Base-by-base conservation (phyloP, 1,140 invertebrate genomes). In the Tetraneura akinire region DNA sequence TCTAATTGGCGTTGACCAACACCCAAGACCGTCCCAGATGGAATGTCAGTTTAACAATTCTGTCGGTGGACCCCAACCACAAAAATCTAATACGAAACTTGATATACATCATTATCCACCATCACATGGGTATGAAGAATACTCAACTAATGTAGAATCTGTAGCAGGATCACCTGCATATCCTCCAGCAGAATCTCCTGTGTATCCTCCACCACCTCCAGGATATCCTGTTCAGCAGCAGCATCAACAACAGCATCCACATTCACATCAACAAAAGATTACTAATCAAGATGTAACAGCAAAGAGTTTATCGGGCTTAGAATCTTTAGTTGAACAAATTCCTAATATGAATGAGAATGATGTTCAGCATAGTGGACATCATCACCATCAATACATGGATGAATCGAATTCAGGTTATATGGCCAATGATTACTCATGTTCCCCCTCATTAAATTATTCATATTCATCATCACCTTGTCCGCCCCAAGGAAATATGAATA, bases 271-370 rank as follows among this genome's bases (percentile, higher is more conserved):
- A 73, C 51, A 57, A 49, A 80, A 83, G 45, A 51, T 71, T 10
- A 74, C 68, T 29, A 81, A 83, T 37, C 90, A 93, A 83, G 94
- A 95, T 86, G 91, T 95, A 2, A 90, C 93, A 4, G 91, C 92
- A 1, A 95, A 95, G 85, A 94, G 93, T 83, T 86, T 96, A n/a
- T 95, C 93, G 11, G 94, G 94, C 49, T 87, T 96, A 6, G 94
- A 96, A 86, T 95, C 93, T 21, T 86, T 96, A 13, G 94, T 96
- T 26, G 94, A 96, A 87, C 94, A 96, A 87, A 96, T 96, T 85
- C 94, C 94, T 10, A 93, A 92, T 83, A 93, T 95, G 85, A 90
- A 91, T 60, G 93, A 94, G 80, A 90, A 87, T 37, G 90, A 88
- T 42, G 73, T 76, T 16, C 74, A 78, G 21, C 74, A 71, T 80